phyloP scores from a whole-genome alignment of 2,113 vertebrate species.

The Brienomyrus longianalis region DNA sequence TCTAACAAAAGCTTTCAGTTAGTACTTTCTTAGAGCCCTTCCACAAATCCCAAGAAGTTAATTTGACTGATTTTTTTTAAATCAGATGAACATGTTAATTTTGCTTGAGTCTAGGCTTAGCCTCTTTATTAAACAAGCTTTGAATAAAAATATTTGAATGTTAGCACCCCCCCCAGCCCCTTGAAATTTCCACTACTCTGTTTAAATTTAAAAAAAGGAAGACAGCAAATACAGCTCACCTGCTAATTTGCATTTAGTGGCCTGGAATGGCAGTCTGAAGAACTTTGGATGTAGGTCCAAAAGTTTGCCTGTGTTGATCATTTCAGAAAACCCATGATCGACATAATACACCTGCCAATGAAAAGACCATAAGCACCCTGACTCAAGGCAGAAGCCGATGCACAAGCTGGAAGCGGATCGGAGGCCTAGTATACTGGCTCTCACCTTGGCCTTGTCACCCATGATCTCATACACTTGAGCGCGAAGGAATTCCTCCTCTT shows the following conservation, averaged over 20 bases:
- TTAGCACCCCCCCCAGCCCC: not conserved
- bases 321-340: conserved; percentile 81
- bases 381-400: not conserved
- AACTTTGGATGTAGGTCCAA: conserved; percentile 70
- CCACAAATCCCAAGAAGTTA: not conserved
- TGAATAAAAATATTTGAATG: not conserved
- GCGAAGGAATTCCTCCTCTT: conserved; percentile 76
- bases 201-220: not conserved
- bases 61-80: not conserved
- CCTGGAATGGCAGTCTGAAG: conserved; percentile 76
- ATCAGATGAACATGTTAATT: not conserved
- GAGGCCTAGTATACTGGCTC: conserved; percentile 18
- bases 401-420: not conserved
- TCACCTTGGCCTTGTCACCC: conserved; percentile 72
- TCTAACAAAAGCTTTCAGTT: not conserved
- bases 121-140: not conserved
- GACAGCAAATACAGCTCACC: conserved; percentile 60
- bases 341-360: conserved; percentile 73
- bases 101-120: not conserved
- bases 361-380: not conserved
- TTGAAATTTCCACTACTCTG: not conserved
- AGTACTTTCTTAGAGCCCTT: not conserved
- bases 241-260: conserved; percentile 78
- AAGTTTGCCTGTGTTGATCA: conserved; percentile 60
- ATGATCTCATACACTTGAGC: conserved; percentile 67